Evolutionary conservation across 2,113 vertebrate genomes (phyloP), one percentile per base, ranked within the genome.

Genomic region (Pterocles gutturalis): DNA sequence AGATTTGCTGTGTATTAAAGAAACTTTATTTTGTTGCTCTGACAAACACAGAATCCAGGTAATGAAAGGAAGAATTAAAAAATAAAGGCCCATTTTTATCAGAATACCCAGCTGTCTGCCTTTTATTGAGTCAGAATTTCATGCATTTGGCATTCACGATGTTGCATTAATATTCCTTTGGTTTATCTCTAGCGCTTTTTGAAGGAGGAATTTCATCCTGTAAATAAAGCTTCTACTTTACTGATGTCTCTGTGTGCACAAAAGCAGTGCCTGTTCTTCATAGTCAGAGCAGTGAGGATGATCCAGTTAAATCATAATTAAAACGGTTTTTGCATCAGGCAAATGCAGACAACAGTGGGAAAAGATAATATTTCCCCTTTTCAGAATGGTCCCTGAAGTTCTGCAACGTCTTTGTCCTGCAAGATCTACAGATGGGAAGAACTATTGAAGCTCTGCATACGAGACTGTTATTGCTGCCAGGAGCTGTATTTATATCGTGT

Each of bases 61-160:
- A 97, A 90, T 78, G 83, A 91, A 80, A 96, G 83, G 79, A 70
- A 86, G 67, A 83, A 62, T 51, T 41, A 13, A 83, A 91, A 93
- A 95, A 97, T 91, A 91, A 95, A 95, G 65, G n/a, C 48, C 41
- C 67, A 20, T 91, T 97, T 98, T 98, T 96, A 96, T 97, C 84
- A 71, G 96, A 87, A 94, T 54, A 53, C 55, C 43, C 90, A 95
- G 82, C 89, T 95, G 94, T 85, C 93, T 91, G 93, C 85, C 78
- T 96, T 90, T 95, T 85, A 83, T 75, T 93, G 91, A 92, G 62
- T 95, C 38, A 57, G 79, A 94, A 95, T 96, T 95, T 94, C 76
- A 65, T 85, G 83, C 66, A 10, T 80, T 95, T 70, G 46, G 20
- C 82, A 33, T 89, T 94, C 90, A 71, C 0, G 1, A 5, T 29